Conservation (phyloP, 2,797 vertebrate species). For the Lacerta viridis region DNA sequence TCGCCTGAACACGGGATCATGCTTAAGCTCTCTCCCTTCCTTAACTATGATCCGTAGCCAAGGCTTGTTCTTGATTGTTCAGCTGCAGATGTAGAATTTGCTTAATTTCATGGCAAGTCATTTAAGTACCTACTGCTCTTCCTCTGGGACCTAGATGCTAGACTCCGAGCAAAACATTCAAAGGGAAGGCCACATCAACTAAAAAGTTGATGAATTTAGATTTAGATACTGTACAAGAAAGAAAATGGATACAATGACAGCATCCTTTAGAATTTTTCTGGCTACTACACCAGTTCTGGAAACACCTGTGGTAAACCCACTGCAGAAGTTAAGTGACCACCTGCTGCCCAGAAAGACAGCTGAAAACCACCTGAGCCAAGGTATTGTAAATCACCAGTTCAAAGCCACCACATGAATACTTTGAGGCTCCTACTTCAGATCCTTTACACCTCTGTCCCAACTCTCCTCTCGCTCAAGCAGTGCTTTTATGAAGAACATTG, state of each 20-base stretch:
- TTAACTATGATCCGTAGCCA: no score
- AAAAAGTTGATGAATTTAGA: background rate
- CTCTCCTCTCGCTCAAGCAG: background rate
- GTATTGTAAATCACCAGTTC: background rate
- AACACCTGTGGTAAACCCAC: background rate
- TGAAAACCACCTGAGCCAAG: background rate
- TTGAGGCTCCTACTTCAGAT: background rate
- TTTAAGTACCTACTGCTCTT: background rate
- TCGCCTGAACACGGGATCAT: no score
- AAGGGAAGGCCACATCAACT: background rate
- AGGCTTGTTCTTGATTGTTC: background rate
- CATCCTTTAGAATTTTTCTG: background rate
- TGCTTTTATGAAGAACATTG: background rate
- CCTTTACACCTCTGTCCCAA: background rate
- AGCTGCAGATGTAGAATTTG: background rate
- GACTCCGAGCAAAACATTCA: background rate
- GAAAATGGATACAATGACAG: slow-evolving; percentile 34
- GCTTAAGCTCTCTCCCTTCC: no score
- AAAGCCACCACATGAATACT: background rate
- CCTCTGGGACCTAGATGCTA: background rate
- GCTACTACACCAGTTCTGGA: background rate
- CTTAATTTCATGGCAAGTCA: background rate
- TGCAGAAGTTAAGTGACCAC: background rate
- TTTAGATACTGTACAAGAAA: background rate
- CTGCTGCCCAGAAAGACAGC: background rate